phyloP scores from a whole-genome alignment of 1,140 invertebrate species.

The Ditylenchus dipsaci region DNA sequence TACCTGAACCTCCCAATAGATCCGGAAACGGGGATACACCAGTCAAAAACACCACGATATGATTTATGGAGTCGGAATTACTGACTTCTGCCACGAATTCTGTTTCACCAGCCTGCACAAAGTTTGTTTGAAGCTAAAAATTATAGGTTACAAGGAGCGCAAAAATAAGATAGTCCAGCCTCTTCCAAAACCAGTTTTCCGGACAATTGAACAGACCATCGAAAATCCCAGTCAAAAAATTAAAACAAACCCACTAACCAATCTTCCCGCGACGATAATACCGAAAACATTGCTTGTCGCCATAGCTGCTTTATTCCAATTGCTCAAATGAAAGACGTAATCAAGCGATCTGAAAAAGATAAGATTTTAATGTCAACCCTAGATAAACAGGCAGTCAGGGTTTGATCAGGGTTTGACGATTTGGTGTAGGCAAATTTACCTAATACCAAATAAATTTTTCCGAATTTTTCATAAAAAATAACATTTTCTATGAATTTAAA shows the following conservation, averaged over 20 bases:
- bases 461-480: no score
- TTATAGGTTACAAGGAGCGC: not conserved
- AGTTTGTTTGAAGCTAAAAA: conserved; percentile 35
- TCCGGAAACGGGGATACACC: conserved; percentile 33
- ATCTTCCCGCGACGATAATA: conserved; percentile 35
- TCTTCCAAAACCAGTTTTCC: not conserved
- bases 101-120: conserved; percentile 32
- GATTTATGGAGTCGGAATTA: conserved; percentile 33
- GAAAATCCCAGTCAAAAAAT: not conserved
- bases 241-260: conserved; percentile 24
- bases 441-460: no score
- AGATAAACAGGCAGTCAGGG: no score
- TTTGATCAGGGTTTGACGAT: no score
- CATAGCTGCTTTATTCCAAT: not conserved
- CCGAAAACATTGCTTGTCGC: conserved; percentile 32
- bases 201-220: not conserved
- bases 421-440: no score
- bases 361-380: no score
- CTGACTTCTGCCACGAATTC: conserved; percentile 28
- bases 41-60: conserved; percentile 38
- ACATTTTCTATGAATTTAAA: no score
- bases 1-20: conserved; percentile 31
- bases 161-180: no score
- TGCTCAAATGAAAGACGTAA: no score
- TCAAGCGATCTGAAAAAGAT: no score